These are phyloP conservation scores for Benitochromis conjunctus DNA, from an alignment of 2,113 vertebrate species.

Conservation along the genomic window DNA sequence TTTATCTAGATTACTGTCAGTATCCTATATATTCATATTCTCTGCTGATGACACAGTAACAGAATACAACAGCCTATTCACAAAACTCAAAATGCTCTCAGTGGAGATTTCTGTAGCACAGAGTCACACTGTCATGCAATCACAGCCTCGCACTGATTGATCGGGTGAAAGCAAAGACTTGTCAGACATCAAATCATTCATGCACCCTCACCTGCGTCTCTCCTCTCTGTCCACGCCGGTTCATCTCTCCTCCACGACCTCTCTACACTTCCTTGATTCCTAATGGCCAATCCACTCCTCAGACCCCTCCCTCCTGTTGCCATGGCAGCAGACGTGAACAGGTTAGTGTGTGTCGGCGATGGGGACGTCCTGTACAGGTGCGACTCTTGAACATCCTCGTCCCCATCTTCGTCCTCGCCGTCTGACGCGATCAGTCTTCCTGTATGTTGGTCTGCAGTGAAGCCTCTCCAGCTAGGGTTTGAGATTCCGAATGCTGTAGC, in stretches of 20 bases:
- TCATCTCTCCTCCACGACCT: conserved; percentile 78
- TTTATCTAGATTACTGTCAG: neutral
- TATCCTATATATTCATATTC: neutral
- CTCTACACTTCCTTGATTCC: conserved; percentile 51
- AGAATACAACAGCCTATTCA: neutral
- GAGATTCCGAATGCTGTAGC: conserved; percentile 38
- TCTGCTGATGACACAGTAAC: neutral
- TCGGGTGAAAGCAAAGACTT: neutral
- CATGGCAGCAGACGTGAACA: conserved; percentile 85
- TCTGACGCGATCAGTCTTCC: conserved; percentile 35
- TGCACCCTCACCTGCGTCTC: conserved; percentile 80
- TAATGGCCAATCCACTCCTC: conserved; percentile 21
- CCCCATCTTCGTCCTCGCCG: conserved; percentile 53
- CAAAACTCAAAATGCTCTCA: neutral
- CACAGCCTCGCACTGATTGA: neutral
- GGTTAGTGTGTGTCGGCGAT: conserved; percentile 82
- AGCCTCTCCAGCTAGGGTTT: conserved; percentile 37
- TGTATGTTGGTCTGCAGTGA: conserved; percentile 3
- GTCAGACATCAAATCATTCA: conserved; percentile 1
- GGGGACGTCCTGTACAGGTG: conserved; percentile 31
- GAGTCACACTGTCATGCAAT: neutral
- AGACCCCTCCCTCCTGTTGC: conserved; percentile 57
- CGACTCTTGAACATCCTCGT: conserved; percentile 36
- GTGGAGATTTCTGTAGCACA: neutral
- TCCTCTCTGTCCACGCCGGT: conserved; percentile 74